Conservation (phyloP, 2,888 invertebrate genomes). For the Tachina grossa region DNA sequence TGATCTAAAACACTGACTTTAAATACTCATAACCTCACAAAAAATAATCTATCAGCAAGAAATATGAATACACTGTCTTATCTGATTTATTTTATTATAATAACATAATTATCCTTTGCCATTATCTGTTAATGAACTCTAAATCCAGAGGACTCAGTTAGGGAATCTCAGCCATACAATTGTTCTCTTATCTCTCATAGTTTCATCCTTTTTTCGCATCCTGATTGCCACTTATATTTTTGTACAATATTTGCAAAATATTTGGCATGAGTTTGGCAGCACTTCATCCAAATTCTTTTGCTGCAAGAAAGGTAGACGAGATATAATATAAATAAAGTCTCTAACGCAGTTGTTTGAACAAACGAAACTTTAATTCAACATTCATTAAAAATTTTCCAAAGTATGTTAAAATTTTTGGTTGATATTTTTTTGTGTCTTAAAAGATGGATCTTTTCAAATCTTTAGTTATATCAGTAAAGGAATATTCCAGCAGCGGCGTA, state of each 20-base stretch:
- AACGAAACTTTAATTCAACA: not conserved
- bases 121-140: too few species aligned
- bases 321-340: slow-evolving; percentile 27
- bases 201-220: not conserved
- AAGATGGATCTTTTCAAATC: slow-evolving; percentile 41
- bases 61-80: too few species aligned
- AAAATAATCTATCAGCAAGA: too few species aligned
- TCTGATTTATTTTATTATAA: too few species aligned
- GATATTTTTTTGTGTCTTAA: slow-evolving; percentile 4
- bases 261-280: slow-evolving; percentile 61
- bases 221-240: not conserved
- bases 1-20: too few species aligned
- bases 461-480: slow-evolving; percentile 43
- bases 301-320: not conserved
- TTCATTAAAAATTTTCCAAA: slow-evolving; percentile 45
- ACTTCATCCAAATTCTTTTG: slow-evolving; percentile 18
- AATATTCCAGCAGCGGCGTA: slow-evolving; percentile 2
- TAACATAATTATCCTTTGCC: too few species aligned
- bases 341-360: slow-evolving; percentile 15
- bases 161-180: too few species aligned
- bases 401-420: slow-evolving; percentile 63
- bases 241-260: not conserved
- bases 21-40: too few species aligned
- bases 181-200: too few species aligned
- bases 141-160: too few species aligned